Base-by-base conservation (phyloP, 1,140 invertebrate genomes). In the Cydia fagiglandana region DNA sequence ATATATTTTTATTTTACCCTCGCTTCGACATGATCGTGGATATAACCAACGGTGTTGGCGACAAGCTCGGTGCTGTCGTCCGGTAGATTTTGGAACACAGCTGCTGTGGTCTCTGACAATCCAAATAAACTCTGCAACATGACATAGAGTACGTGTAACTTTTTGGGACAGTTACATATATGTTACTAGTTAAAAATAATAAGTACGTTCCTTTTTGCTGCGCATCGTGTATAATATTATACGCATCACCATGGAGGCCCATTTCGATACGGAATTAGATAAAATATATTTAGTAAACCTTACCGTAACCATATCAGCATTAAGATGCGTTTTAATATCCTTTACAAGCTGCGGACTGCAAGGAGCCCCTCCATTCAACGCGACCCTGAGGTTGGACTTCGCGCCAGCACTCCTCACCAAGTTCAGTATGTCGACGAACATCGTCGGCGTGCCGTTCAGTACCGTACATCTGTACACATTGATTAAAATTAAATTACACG, bases 361-460 rank as follows among this genome's bases (percentile, higher is more conserved):
- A 0, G 96, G 93, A 0, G 97, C 95, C 7, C 97, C 98, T 13
- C 96, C 97, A 0, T 95, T 95, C 0, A 97, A 80, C 12, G 95
- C 96, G 64, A 95, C 93, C 74, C 94, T 88, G 4, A 95, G 81
- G 0, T 83, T 88, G 0, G 94, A 87, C 2, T 94, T 88, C 5
- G 93, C 84, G 1, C 94, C 91, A 4, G 93, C 79, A 66, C 83
- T 85, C 34, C 93, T 88, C 53, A 94, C 91, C 66, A 94, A 89
- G 0, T 93, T 90, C 5, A 98, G 82, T 75, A 98, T 94, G 88
- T 99, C 98, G 74, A 99, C 96, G 88, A 97, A 98, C 98, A 99
- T 99, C 0, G 98, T 99, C 4, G 99, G 99, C 0, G 98, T 99
- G 13, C 98, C 98, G 83, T 97, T 97, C 15, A 97, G 89, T 6